Evolutionary conservation across 2,113 vertebrate genomes (phyloP), one percentile per base, ranked within the genome.

Genomic region (Serilophus lunatus): DNA sequence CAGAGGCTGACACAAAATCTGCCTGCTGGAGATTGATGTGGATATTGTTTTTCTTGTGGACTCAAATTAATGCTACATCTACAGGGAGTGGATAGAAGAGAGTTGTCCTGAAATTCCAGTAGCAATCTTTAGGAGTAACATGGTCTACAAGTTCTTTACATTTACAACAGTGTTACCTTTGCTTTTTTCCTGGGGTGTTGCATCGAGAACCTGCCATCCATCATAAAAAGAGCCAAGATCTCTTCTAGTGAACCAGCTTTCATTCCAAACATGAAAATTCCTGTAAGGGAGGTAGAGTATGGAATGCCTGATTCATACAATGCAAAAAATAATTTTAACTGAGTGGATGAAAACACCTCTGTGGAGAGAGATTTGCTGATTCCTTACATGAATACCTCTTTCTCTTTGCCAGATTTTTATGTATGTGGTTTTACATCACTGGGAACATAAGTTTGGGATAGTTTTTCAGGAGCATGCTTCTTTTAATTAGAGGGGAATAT

Each of bases 241-340:
- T 71, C 63, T 93, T 86, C 96, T 96, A 44, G 68, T 35, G 42
- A 98, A 96, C 95, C 97, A 97, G 60, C 96, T 81, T 91, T 97
- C 97, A 60, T 97, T 97, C 97, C 96, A 97, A 23, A 95, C 93
- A 36, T 96, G 94, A 56, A 93, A 97, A 79, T 97, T 97, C 97
- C 96, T 97, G 40, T 28, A 79, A 65, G 17, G 26, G 18, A 56
- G 28, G 35, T 61, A 86, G 64, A 91, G 74, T 9, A 47, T 13
- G 18, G 36, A 85, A 22, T 79, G 31, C 11, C 33, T 57, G 36
- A 75, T 61, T 86, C 9, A 12, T 75, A 47, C 13, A 28, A 18
- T 60, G 71, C 49, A 64, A 68, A 38, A 86, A 83, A 57, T 75
- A 69, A 92, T 60, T 11, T 51, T 56, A 44, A 19, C 1, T 1